Conservation (phyloP, 2,888 invertebrate species). For the Torymus aiolomorphi region DNA sequence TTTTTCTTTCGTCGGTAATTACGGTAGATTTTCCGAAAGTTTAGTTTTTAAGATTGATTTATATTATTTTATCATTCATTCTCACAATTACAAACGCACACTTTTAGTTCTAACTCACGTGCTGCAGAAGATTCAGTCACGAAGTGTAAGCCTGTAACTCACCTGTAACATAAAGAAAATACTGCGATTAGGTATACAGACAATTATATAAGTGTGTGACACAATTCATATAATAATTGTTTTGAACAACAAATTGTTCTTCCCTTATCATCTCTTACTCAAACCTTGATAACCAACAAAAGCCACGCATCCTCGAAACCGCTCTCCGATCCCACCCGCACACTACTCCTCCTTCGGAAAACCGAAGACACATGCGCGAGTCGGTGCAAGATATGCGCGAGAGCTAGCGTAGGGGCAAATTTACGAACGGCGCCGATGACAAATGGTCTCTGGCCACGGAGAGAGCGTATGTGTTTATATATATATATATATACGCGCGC, state of each 20-base stretch:
- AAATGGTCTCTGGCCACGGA: slow-evolving; percentile 66
- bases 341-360: not conserved
- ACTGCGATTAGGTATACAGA: not conserved
- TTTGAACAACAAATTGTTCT: too few relatives aligned
- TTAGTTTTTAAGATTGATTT: too few relatives aligned
- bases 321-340: not conserved
- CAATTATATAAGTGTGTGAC: not conserved
- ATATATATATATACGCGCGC: slow-evolving; percentile 1
- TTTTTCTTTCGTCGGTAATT: not conserved
- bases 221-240: not conserved
- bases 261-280: too few relatives aligned
- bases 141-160: slow-evolving; percentile 21
- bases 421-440: slow-evolving; percentile 72
- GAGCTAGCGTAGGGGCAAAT: slow-evolving; percentile 64
- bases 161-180: slow-evolving; percentile 25
- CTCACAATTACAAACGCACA: too few relatives aligned
- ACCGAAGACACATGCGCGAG: not conserved
- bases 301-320: too few relatives aligned
- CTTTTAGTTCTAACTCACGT: not conserved
- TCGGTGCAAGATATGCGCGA: slow-evolving; percentile 34
- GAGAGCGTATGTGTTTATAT: not conserved
- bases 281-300: too few relatives aligned
- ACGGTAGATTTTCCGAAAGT: too few relatives aligned
- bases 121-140: not conserved
- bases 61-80: too few relatives aligned